These are phyloP conservation scores for Nansenia antarctica DNA, from an alignment of 2,113 vertebrate species.

Conservation along the genomic window DNA sequence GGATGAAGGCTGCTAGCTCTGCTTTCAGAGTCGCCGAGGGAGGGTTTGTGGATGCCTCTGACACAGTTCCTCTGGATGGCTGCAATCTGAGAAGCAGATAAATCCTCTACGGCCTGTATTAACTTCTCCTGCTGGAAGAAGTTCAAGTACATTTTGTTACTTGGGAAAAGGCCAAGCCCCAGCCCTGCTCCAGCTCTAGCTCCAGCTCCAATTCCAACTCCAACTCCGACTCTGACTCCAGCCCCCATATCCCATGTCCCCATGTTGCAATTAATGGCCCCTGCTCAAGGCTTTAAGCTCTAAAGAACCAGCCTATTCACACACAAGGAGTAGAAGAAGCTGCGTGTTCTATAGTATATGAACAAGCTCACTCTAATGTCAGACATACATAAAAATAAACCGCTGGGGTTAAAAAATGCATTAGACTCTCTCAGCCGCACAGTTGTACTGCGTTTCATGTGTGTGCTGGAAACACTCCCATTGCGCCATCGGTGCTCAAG, in stretches of 20 bases:
- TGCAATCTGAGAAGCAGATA: background rate
- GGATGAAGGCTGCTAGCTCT: slow-evolving; percentile 53
- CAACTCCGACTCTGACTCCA: background rate
- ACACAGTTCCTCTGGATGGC: background rate
- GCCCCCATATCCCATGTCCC: background rate
- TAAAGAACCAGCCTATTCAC: slow-evolving; percentile 38
- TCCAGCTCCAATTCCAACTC: background rate
- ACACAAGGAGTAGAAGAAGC: slow-evolving; percentile 21
- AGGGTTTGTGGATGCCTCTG: background rate
- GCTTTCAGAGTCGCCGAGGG: too few relatives aligned
- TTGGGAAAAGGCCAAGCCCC: background rate
- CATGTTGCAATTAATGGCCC: background rate
- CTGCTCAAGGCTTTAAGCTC: slow-evolving; percentile 39
- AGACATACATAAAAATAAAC: background rate
- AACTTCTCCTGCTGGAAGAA: background rate
- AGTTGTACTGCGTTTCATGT: background rate
- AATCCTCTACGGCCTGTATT: background rate
- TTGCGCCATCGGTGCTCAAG: background rate
- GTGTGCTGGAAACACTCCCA: background rate
- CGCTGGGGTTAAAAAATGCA: background rate
- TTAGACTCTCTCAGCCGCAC: background rate
- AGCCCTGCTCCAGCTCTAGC: background rate
- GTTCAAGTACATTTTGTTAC: slow-evolving; percentile 4
- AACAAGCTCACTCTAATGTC: background rate
- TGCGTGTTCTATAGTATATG: background rate